phyloP scores from a whole-genome alignment of 2,113 vertebrate genomes.

The Salvelinus namaycush region DNA sequence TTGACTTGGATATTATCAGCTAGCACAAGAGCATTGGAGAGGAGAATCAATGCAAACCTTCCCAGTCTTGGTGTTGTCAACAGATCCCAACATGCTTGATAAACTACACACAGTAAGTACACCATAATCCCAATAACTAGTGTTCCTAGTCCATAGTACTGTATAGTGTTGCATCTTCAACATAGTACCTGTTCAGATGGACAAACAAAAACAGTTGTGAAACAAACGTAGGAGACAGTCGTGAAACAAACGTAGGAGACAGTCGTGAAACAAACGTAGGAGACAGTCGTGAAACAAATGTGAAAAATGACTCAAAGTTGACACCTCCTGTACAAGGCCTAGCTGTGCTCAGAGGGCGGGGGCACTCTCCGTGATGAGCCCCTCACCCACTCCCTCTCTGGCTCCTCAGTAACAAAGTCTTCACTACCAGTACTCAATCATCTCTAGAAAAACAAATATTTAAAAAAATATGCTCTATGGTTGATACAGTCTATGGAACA shows the following conservation, averaged over 20 bases:
- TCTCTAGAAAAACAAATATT: slow-evolving; percentile 21
- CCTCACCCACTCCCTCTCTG: slow-evolving; percentile 14
- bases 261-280: too few relatives aligned
- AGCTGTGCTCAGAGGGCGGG: too few relatives aligned
- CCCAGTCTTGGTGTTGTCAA: slow-evolving; percentile 40
- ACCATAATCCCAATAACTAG: slow-evolving; percentile 45
- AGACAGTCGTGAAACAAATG: slow-evolving; percentile 29
- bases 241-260: slow-evolving; percentile 32
- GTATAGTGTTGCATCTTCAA: slow-evolving; percentile 40
- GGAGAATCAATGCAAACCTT: slow-evolving; percentile 19
- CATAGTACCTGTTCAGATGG: slow-evolving; percentile 56
- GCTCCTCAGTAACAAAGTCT: slow-evolving; percentile 48
- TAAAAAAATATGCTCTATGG: slow-evolving; percentile 48
- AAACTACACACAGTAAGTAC: slow-evolving; percentile 42
- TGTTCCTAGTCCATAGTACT: slow-evolving; percentile 48
- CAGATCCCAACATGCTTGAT: slow-evolving; percentile 38
- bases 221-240: slow-evolving; percentile 50
- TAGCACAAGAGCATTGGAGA: slow-evolving; percentile 25
- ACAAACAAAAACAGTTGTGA: slow-evolving; percentile 54
- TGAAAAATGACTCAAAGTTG: slow-evolving; percentile 46
- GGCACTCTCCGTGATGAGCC: too few relatives aligned
- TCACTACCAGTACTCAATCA: slow-evolving; percentile 61
- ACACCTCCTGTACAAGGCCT: slow-evolving; percentile 19
- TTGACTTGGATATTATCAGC: slow-evolving; percentile 24
- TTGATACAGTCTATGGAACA: slow-evolving; percentile 74